Evolutionary conservation across 2,888 invertebrate species (phyloP).

Genomic region (Caenorhabditis sp.): DNA sequence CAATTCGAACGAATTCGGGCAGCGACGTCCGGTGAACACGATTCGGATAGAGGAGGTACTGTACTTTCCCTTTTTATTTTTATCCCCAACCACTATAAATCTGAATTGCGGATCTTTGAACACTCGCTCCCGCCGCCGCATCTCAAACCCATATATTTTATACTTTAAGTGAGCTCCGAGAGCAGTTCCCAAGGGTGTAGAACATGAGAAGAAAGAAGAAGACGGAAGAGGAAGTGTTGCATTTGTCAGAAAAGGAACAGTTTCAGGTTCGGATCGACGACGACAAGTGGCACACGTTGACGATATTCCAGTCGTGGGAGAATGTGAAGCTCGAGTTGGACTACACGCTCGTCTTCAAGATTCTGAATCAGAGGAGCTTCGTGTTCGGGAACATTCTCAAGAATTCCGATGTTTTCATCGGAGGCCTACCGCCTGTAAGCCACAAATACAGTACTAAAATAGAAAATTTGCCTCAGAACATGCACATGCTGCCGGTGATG

Average conservation of each 20-base stretch:
- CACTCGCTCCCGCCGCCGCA: slow-evolving; percentile 19
- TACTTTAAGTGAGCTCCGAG: slow-evolving; percentile 51
- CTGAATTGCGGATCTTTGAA: slow-evolving; percentile 39
- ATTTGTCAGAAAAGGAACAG: no score
- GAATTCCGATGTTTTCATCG: slow-evolving; percentile 94
- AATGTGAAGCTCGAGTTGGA: slow-evolving; percentile 78
- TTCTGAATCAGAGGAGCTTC: slow-evolving; percentile 89
- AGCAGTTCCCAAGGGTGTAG: slow-evolving; percentile 30
- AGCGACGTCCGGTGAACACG: slow-evolving; percentile 71
- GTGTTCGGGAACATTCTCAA: slow-evolving; percentile 89
- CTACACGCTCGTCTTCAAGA: slow-evolving; percentile 72
- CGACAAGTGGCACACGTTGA: slow-evolving; percentile 92
- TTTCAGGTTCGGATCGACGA: slow-evolving; percentile 86
- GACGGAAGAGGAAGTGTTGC: slow-evolving; percentile 13
- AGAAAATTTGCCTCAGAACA: slow-evolving; percentile 62
- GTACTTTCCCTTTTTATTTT: slow-evolving; percentile 26
- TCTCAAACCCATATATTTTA: slow-evolving; percentile 47
- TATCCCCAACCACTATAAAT: slow-evolving; percentile 41
- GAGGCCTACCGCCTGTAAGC: slow-evolving; percentile 88
- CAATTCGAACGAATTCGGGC: slow-evolving; percentile 68
- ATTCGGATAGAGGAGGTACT: slow-evolving; percentile 70
- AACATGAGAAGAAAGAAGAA: no score
- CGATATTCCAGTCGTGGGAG: slow-evolving; percentile 83
- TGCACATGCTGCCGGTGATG: slow-evolving; percentile 72
- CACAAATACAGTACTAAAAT: background rate